These are phyloP conservation scores for Muscidifurax raptorellus DNA, from an alignment of 1,140 invertebrate species.

Conservation along the genomic window DNA sequence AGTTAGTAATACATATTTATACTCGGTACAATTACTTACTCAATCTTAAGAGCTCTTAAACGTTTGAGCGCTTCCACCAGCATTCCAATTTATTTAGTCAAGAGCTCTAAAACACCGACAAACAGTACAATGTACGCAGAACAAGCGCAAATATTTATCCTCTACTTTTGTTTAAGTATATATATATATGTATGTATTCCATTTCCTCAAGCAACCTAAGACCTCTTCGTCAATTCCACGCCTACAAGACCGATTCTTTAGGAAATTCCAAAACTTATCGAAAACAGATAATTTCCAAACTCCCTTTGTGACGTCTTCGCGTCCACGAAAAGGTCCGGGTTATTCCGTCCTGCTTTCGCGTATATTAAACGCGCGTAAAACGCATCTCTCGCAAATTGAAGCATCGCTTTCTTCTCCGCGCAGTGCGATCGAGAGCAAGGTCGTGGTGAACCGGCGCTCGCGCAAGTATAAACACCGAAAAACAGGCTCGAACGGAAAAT, in stretches of 20 bases:
- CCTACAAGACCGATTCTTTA: too few relatives aligned
- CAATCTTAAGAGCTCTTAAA: too few relatives aligned
- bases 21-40: too few relatives aligned
- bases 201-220: not conserved
- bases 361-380: too few relatives aligned
- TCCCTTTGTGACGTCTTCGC: too few relatives aligned
- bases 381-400: not conserved
- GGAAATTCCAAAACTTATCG: too few relatives aligned
- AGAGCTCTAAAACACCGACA: not conserved
- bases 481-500: not conserved
- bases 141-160: not conserved
- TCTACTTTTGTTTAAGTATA: not conserved
- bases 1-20: too few relatives aligned
- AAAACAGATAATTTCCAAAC: too few relatives aligned
- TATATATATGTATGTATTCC: not conserved
- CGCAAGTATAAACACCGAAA: not conserved
- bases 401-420: not conserved
- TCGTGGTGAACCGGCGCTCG: not conserved
- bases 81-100: not conserved
- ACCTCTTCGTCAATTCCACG: too few relatives aligned
- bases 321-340: too few relatives aligned
- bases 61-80: too few relatives aligned
- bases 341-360: too few relatives aligned
- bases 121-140: not conserved
- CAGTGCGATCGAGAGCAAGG: not conserved